Percentiles rank a stretch among this genome's conserved stretches.
phyloP scores from a whole-genome alignment of 2,888 invertebrate species.

The Entomobrya multifasciata region DNA sequence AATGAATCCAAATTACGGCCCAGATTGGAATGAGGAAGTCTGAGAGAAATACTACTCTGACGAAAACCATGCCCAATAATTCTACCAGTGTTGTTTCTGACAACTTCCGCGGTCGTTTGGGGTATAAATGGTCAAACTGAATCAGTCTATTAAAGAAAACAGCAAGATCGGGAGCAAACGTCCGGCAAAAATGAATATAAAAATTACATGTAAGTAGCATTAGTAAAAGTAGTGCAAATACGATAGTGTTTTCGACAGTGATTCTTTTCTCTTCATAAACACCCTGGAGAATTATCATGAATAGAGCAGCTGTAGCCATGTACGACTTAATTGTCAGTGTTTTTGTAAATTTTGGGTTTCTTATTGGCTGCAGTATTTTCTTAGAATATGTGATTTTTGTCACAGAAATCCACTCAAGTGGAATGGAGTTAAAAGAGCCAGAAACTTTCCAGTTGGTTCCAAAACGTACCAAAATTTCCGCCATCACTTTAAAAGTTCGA shows the following conservation, averaged over 20 bases:
- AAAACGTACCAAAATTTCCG: not conserved
- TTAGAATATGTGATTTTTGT: not conserved
- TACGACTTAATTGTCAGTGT: not conserved
- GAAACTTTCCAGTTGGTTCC: not conserved
- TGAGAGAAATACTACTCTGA: not conserved
- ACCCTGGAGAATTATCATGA: not conserved
- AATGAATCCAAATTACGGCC: not conserved
- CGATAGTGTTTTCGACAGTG: no score
- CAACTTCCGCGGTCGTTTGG: not conserved
- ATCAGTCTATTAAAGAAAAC: not conserved
- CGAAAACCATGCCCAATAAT: not conserved
- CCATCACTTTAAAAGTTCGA: no score
- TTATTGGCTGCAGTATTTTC: not conserved
- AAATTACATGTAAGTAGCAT: no score
- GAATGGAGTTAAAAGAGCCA: not conserved
- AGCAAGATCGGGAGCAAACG: not conserved
- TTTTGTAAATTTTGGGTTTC: not conserved
- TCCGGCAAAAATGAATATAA: not conserved
- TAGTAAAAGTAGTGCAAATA: no score
- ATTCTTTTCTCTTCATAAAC: not conserved
- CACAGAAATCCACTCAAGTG: not conserved
- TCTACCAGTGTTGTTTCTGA: not conserved
- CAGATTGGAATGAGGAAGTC: not conserved
- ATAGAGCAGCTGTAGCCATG: not conserved
- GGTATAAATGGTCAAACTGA: not conserved